Evolutionary conservation across 2,888 invertebrate species (phyloP).

Genomic region (Bhutanitis thaidina): DNA sequence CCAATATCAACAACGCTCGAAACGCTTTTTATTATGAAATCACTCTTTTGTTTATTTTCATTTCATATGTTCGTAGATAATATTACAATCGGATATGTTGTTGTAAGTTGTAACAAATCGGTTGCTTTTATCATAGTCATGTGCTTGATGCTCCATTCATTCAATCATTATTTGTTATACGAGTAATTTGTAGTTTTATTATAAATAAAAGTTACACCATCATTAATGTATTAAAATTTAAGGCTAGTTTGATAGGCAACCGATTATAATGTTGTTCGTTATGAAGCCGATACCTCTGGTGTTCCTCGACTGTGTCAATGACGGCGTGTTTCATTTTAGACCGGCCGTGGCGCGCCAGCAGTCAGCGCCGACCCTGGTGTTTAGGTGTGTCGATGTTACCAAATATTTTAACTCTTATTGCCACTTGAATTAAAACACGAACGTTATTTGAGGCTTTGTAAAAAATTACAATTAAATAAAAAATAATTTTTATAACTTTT

Average conservation of each 20-base stretch:
- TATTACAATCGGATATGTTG: background rate
- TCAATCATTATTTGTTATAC: background rate
- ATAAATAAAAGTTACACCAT: too few species aligned
- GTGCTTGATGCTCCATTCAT: background rate
- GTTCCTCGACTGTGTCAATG: slow-evolving; percentile 59
- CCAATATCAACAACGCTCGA: background rate
- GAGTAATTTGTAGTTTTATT: too few species aligned
- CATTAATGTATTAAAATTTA: background rate
- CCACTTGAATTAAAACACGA: slow-evolving; percentile 46
- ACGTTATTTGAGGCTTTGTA: too few species aligned
- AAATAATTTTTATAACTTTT: too few species aligned
- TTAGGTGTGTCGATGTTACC: slow-evolving; percentile 81
- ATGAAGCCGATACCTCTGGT: slow-evolving; percentile 34
- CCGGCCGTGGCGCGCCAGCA: slow-evolving; percentile 80
- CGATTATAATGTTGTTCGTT: slow-evolving; percentile 24
- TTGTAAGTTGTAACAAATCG: slow-evolving; percentile 3
- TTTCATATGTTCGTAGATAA: background rate
- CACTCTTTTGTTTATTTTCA: background rate
- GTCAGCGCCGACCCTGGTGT: slow-evolving; percentile 79
- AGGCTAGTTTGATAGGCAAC: slow-evolving; percentile 11
- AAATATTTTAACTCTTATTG: slow-evolving; percentile 52
- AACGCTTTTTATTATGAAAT: background rate
- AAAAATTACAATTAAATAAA: too few species aligned
- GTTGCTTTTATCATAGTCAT: slow-evolving; percentile 7
- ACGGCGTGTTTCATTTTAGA: slow-evolving; percentile 77